Conservation (phyloP, 2,113 vertebrate genomes). For the Pangasianodon hypophthalmus region DNA sequence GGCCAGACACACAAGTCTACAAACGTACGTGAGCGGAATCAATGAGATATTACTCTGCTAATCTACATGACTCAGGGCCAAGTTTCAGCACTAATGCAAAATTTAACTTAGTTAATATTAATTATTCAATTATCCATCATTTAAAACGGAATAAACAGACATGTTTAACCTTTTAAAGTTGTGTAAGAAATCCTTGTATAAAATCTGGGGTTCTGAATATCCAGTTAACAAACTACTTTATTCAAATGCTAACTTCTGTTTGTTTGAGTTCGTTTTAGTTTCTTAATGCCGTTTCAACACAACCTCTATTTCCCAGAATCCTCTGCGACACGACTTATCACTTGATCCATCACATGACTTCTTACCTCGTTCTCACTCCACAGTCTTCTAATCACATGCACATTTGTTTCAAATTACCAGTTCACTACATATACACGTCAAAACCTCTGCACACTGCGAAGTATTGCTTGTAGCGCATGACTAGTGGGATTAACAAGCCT, state of each 20-base stretch:
- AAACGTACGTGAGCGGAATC: neutral
- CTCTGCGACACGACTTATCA: neutral
- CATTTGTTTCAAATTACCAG: neutral
- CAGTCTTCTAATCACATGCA: neutral
- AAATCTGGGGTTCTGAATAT: neutral
- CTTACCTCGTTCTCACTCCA: neutral
- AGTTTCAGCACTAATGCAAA: neutral
- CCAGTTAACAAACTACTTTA: neutral
- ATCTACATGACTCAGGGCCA: neutral
- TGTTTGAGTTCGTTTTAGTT: neutral
- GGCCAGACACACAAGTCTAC: conserved; percentile 3
- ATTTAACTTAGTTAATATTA: neutral
- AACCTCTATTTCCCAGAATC: neutral
- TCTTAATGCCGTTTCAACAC: neutral
- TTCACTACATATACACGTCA: neutral
- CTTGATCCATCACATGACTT: neutral
- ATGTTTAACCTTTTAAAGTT: neutral
- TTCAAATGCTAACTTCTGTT: neutral
- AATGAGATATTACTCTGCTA: neutral
- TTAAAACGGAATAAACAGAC: neutral
- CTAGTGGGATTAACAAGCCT: neutral
- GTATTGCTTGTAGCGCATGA: neutral
- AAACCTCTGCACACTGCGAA: neutral
- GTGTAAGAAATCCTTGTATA: neutral
- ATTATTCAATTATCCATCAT: neutral